These are phyloP conservation scores for Talpa occidentalis DNA, from an alignment of 2,113 vertebrate species.

Conservation along the genomic window DNA sequence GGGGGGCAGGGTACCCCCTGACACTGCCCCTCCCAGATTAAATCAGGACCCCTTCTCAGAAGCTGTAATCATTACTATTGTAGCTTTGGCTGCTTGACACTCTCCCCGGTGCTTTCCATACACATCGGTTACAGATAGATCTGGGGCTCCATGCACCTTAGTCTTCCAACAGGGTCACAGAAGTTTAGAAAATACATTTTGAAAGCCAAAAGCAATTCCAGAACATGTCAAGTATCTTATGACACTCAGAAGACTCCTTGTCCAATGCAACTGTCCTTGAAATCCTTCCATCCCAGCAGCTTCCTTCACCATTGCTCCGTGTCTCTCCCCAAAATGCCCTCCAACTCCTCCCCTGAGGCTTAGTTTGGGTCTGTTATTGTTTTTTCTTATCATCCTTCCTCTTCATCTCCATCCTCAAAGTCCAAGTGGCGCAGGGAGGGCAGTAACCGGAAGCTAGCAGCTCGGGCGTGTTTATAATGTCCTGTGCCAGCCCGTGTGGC, in stretches of 20 bases:
- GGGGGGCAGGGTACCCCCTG: no score
- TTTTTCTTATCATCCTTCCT: not conserved
- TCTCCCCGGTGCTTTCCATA: no score
- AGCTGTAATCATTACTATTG: no score
- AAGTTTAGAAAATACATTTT: not conserved
- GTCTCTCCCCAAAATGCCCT: not conserved
- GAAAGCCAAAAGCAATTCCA: not conserved
- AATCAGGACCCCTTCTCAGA: no score
- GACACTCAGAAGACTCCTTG: no score
- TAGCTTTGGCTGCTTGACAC: no score
- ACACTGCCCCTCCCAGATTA: no score
- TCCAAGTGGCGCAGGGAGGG: not conserved
- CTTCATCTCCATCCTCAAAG: not conserved
- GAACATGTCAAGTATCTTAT: not conserved
- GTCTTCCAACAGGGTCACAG: no score
- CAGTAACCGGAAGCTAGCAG: not conserved
- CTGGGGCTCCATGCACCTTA: no score
- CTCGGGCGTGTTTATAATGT: rapidly evolving
- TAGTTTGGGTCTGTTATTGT: not conserved
- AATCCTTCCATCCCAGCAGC: not conserved
- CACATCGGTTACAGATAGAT: no score
- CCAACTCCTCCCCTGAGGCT: not conserved
- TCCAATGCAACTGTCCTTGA: not conserved
- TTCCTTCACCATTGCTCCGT: not conserved
- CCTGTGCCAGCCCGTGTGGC: not conserved